These are phyloP conservation scores for Cercopithecus neglectus DNA, from an alignment of 2,797 vertebrate genomes.

Conservation along the genomic window DNA sequence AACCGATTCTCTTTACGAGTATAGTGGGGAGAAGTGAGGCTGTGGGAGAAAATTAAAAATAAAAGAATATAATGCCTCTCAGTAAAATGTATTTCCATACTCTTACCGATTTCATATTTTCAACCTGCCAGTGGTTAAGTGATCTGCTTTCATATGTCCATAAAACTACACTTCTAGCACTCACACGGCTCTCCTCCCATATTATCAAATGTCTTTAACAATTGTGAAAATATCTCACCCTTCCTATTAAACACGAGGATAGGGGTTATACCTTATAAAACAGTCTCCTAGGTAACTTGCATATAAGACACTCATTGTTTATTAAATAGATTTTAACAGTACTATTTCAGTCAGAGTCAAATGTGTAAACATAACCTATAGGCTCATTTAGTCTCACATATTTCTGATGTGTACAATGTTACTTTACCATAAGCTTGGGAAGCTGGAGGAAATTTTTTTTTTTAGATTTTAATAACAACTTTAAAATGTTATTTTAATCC, in stretches of 20 bases:
- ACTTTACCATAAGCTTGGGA: background rate
- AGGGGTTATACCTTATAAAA: background rate
- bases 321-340: background rate
- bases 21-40: background rate
- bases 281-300: background rate
- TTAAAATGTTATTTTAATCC: constrained; percentile 10
- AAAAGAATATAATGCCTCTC: background rate
- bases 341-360: background rate
- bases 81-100: background rate
- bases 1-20: background rate
- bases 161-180: background rate
- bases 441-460: background rate
- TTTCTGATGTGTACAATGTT: background rate
- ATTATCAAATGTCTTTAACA: background rate
- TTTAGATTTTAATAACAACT: background rate
- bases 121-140: background rate
- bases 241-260: background rate
- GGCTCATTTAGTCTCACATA: background rate
- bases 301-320: background rate
- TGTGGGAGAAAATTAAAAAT: background rate
- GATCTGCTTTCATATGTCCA: background rate
- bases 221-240: constrained; percentile 6
- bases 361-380: background rate
- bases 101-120: background rate
- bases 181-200: background rate